phyloP scores from a whole-genome alignment of 2,797 vertebrate species.

The Chaenodraco wilsoni region DNA sequence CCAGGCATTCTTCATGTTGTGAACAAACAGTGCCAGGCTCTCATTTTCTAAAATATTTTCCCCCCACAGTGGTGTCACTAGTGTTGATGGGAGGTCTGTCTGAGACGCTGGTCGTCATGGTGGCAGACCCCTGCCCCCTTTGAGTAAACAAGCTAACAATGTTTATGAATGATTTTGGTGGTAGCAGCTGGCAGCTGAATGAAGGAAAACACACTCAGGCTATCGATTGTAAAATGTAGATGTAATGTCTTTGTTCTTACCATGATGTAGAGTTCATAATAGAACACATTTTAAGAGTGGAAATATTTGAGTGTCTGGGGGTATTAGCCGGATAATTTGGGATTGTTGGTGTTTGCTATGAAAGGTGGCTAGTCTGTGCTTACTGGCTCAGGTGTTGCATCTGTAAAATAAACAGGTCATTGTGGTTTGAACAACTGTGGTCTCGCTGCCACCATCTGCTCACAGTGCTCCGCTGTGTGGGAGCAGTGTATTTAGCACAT shows the following conservation, averaged over 20 bases:
- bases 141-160: constrained; percentile 71
- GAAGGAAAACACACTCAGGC: constrained; percentile 5
- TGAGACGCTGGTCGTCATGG: constrained; percentile 72
- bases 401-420: constrained; percentile 72
- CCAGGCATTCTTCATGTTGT: constrained; percentile 3
- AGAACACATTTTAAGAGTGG: background rate
- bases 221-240: constrained; percentile 8
- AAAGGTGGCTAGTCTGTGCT: constrained; percentile 50
- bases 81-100: constrained; percentile 56
- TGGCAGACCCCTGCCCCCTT: constrained; percentile 62
- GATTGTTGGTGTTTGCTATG: constrained; percentile 50
- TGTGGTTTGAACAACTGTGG: constrained; percentile 59
- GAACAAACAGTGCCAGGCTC: constrained; percentile 17
- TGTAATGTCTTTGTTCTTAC: background rate
- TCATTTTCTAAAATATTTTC: constrained; percentile 31
- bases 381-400: constrained; percentile 73
- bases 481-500: background rate
- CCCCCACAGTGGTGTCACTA: constrained; percentile 44
- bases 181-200: constrained; percentile 56
- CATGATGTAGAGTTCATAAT: constrained; percentile 10
- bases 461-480: background rate
- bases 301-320: background rate
- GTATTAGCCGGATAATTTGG: background rate
- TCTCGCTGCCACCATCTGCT: constrained; percentile 63
- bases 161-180: constrained; percentile 66